phyloP scores from a whole-genome alignment of 2,888 invertebrate species.

The Polydrusus tereticollis region DNA sequence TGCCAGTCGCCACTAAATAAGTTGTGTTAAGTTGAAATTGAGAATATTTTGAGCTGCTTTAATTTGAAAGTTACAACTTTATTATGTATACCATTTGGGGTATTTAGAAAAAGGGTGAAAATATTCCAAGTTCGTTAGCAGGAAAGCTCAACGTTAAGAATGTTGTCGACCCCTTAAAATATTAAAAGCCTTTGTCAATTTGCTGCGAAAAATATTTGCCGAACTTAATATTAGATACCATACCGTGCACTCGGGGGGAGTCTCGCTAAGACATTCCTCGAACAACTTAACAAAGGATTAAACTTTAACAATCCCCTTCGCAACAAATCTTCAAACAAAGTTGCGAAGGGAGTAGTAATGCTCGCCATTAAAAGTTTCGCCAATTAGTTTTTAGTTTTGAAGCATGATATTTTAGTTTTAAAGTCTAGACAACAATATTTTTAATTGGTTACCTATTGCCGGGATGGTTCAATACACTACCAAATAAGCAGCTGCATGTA shows the following conservation, averaged over 20 bases:
- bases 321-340: slow-evolving; percentile 46
- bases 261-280: slow-evolving; percentile 41
- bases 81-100: no score
- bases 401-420: slow-evolving; percentile 41
- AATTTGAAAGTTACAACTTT: no score
- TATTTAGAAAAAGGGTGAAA: no score
- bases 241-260: slow-evolving; percentile 20
- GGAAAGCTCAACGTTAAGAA: not conserved
- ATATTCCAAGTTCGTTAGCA: not conserved
- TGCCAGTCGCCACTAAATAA: no score
- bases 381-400: slow-evolving; percentile 45
- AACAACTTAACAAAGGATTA: slow-evolving; percentile 46
- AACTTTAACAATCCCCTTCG: slow-evolving; percentile 48
- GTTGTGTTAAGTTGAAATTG: no score
- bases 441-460: not conserved
- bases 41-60: no score
- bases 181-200: slow-evolving; percentile 17
- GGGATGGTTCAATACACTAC: no score
- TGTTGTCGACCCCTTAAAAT: not conserved
- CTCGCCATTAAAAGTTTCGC: slow-evolving; percentile 45
- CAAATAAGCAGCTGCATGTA: no score
- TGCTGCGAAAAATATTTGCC: slow-evolving; percentile 27
- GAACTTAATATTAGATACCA: slow-evolving; percentile 40
- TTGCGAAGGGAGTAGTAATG: slow-evolving; percentile 39
- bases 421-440: not conserved